Percentiles rank a stretch among this genome's conserved stretches.
Conservation (phyloP, 2,888 invertebrate genomes). For the Polia nebulosa region DNA sequence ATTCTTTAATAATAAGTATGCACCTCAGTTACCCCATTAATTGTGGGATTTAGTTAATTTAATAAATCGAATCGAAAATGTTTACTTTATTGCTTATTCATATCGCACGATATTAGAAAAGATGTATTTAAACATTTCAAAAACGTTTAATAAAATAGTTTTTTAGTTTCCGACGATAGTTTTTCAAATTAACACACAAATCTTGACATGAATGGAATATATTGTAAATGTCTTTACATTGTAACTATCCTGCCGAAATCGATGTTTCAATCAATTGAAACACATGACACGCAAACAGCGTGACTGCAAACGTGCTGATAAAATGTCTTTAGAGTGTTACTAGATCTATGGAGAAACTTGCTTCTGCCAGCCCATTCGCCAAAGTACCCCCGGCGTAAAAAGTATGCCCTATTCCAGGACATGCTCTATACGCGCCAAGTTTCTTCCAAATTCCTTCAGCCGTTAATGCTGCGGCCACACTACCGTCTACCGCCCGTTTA, state of each 20-base stretch:
- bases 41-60: too few species aligned
- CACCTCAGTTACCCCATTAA: background rate
- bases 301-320: too few species aligned
- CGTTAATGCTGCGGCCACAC: too few species aligned
- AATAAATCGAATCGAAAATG: background rate
- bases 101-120: background rate
- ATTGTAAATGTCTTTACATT: background rate
- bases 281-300: too few species aligned
- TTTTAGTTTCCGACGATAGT: background rate
- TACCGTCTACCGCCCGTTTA: too few species aligned
- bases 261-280: too few species aligned
- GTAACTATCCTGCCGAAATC: background rate
- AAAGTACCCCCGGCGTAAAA: background rate
- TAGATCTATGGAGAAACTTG: background rate
- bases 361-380: background rate
- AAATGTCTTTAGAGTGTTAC: background rate
- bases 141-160: too few species aligned
- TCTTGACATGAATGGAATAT: background rate
- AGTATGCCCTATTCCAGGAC: background rate
- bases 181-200: background rate
- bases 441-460: too few species aligned
- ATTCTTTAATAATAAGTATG: background rate
- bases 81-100: background rate
- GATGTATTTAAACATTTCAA: too few species aligned
- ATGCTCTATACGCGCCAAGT: too few species aligned